Conservation (phyloP, 2,797 vertebrate genomes). For the Onychomys torridus region DNA sequence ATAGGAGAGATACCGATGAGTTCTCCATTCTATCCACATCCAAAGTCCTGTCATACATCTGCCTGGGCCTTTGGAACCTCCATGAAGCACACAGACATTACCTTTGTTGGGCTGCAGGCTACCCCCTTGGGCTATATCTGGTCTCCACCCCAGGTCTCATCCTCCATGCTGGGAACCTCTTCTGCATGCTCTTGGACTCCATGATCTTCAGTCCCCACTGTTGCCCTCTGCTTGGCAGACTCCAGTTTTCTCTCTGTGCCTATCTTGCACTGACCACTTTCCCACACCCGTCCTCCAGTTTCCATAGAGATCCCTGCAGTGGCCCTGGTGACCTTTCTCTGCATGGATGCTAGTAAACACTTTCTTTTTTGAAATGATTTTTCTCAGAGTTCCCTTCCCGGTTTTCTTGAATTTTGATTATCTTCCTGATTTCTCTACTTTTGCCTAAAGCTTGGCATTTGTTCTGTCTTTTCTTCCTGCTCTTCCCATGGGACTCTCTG, state of each 20-base stretch:
- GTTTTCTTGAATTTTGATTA: background rate
- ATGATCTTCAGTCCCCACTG: background rate
- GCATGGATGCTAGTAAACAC: background rate
- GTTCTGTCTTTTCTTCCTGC: background rate
- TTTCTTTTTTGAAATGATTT: background rate
- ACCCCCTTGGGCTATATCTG: background rate
- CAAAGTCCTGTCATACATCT: background rate
- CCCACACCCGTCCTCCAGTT: background rate
- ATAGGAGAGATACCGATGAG: background rate
- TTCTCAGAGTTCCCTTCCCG: slow-evolving; percentile 11
- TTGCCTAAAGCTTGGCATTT: background rate
- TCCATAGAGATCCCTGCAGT: background rate
- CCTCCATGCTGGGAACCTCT: background rate
- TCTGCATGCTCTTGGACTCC: background rate
- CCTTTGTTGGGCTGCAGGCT: background rate
- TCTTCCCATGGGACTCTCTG: background rate
- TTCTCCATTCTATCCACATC: background rate
- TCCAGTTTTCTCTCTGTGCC: background rate
- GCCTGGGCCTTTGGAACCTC: background rate
- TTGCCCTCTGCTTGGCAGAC: background rate
- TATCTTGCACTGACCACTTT: background rate
- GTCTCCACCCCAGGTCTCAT: background rate
- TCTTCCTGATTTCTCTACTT: background rate
- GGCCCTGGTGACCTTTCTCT: background rate
- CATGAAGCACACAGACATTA: background rate